These are phyloP conservation scores for Orius insidiosus DNA, from an alignment of 1,140 invertebrate genomes.

Conservation along the genomic window DNA sequence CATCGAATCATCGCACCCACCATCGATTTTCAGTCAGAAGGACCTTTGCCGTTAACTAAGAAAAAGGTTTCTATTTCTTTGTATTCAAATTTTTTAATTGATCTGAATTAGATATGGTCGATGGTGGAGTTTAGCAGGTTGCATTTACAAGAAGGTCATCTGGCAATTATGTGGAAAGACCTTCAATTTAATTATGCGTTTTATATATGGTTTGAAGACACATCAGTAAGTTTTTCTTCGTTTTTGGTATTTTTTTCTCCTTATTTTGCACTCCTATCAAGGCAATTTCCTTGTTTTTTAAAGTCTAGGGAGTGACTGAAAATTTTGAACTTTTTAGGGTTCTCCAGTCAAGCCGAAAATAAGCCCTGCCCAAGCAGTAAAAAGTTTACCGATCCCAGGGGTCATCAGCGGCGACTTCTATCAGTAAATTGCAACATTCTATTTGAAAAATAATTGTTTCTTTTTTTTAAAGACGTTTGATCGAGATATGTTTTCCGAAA, in stretches of 20 bases:
- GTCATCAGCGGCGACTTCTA: conserved; percentile 58
- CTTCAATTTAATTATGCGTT: conserved; percentile 63
- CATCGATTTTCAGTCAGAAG: conserved; percentile 40
- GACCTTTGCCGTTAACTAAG: conserved; percentile 38
- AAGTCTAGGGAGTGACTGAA: conserved; percentile 2
- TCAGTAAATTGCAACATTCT: conserved; percentile 32
- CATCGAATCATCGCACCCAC: conserved; percentile 60
- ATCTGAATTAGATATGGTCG: conserved; percentile 51
- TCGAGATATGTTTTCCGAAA: conserved; percentile 55
- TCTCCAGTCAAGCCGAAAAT: conserved; percentile 46
- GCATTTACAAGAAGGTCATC: conserved; percentile 59
- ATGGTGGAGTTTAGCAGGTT: conserved; percentile 50
- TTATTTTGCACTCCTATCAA: too few species aligned
- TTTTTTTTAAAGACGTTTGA: conserved; percentile 40
- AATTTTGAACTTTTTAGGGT: conserved; percentile 29
- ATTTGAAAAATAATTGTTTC: conserved; percentile 16
- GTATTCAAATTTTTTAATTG: conserved; percentile 8
- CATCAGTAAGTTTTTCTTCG: conserved; percentile 37
- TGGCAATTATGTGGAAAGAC: conserved; percentile 62
- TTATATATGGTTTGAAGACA: conserved; percentile 72
- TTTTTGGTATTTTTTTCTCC: too few species aligned
- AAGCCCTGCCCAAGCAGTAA: conserved; percentile 35
- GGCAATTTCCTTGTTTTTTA: too few species aligned
- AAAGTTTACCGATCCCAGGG: conserved; percentile 46
- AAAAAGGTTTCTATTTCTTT: conserved; percentile 33